Evolutionary conservation across 1,140 invertebrate species (phyloP).

Genomic region (Lethrus apterus): DNA sequence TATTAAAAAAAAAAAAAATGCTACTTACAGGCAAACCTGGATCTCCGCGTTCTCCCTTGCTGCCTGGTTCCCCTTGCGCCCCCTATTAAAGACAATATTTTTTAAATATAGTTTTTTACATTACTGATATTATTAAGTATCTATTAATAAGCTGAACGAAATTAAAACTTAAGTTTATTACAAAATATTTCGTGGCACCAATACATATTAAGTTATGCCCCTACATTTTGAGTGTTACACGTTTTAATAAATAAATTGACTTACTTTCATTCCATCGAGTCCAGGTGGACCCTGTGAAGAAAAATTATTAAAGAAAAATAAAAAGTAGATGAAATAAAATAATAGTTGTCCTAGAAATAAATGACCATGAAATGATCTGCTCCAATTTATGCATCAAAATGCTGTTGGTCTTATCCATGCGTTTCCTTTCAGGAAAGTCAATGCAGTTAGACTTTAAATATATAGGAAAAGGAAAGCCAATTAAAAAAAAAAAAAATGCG

Average conservation of each 20-base stretch:
- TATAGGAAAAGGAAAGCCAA: conserved; percentile 20
- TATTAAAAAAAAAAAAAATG: neutral
- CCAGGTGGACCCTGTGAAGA: conserved; percentile 60
- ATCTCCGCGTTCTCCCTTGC: conserved; percentile 84
- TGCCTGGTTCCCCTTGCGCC: conserved; percentile 82
- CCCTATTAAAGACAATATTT: conserved; percentile 53
- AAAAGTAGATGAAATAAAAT: conserved; percentile 27
- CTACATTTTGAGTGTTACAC: neutral
- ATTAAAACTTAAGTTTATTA: conserved; percentile 3
- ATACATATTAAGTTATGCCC: neutral
- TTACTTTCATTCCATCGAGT: conserved; percentile 68
- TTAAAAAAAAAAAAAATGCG: conserved; percentile 17
- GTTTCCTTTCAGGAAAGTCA: conserved; percentile 1
- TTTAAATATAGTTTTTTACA: too few species aligned
- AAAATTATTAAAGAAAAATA: conserved; percentile 37
- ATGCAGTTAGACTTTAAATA: neutral
- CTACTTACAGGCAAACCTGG: conserved; percentile 81
- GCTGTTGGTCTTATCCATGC: conserved; percentile 3
- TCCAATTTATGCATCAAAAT: conserved; percentile 14
- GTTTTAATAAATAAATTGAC: conserved; percentile 20
- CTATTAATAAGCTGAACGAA: neutral
- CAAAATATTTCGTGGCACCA: neutral
- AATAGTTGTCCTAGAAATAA: conserved; percentile 13
- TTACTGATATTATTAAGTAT: too few species aligned
- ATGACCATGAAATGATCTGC: conserved; percentile 7